Evolutionary conservation across 2,888 invertebrate species (phyloP).

Genomic region (Agrilus cyanescens): DNA sequence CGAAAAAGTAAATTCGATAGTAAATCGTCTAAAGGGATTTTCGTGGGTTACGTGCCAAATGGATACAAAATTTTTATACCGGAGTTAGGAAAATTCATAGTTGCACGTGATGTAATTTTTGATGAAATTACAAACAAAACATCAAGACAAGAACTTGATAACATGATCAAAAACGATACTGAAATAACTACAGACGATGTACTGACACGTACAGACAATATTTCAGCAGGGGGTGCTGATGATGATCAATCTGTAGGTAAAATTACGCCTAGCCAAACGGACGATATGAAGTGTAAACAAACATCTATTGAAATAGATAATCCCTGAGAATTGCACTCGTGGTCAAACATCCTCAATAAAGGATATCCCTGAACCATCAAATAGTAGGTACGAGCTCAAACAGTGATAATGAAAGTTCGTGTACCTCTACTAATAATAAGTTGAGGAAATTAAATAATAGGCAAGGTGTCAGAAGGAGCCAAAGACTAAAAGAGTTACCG

Average conservation of each 20-base stretch:
- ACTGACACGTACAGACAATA: background rate
- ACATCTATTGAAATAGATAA: background rate
- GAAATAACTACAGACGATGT: background rate
- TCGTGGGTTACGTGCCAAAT: no score
- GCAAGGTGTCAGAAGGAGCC: background rate
- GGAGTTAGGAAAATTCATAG: background rate
- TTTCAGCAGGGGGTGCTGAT: background rate
- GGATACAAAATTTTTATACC: no score
- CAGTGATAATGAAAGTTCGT: constrained; percentile 2
- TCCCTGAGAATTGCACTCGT: background rate
- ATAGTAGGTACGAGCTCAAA: constrained; percentile 1
- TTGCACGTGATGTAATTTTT: no score
- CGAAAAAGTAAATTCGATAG: constrained; percentile 8
- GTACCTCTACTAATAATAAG: constrained; percentile 9
- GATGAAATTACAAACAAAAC: constrained; percentile 11
- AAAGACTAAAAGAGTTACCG: background rate
- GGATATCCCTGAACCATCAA: background rate
- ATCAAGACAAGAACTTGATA: constrained; percentile 4
- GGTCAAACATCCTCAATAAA: background rate
- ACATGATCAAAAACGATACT: background rate
- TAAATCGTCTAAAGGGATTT: constrained; percentile 18
- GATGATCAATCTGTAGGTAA: background rate
- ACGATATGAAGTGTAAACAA: constrained; percentile 2
- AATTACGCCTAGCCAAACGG: background rate
- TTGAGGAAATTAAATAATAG: constrained; percentile 10